These are phyloP conservation scores for Eumerus sabulonum DNA, from an alignment of 2,888 invertebrate species.

Conservation along the genomic window DNA sequence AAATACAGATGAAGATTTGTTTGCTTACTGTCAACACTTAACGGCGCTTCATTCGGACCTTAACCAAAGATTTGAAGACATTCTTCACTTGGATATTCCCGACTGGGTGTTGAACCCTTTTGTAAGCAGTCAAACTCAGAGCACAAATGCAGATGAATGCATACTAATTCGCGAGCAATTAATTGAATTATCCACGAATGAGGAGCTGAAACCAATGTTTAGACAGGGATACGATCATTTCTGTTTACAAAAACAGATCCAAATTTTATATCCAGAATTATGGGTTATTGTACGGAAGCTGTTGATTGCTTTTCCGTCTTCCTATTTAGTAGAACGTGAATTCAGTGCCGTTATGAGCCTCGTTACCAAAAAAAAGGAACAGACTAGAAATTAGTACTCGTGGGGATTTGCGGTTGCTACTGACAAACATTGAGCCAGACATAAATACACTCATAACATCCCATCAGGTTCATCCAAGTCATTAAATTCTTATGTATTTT, in stretches of 20 bases:
- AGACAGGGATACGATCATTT: neutral
- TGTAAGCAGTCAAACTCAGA: neutral
- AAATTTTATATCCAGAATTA: neutral
- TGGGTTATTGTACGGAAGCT: too few relatives aligned
- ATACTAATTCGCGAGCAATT: conserved; percentile 4
- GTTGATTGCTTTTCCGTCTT: too few relatives aligned
- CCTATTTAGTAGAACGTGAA: neutral
- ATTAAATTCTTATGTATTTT: conserved; percentile 3
- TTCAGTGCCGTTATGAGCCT: conserved; percentile 10
- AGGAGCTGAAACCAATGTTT: conserved; percentile 1
- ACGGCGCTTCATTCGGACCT: neutral
- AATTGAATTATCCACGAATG: conserved; percentile 1
- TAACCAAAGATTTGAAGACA: neutral
- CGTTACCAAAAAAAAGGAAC: too few relatives aligned
- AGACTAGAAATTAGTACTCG: too few relatives aligned
- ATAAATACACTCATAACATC: neutral
- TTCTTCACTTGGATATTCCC: neutral
- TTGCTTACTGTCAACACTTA: conserved; percentile 20
- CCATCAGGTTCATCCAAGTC: conserved; percentile 15
- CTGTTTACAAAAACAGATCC: neutral
- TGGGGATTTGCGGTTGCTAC: conserved; percentile 3
- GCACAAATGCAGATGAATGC: too few relatives aligned
- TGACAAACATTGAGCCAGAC: conserved; percentile 1
- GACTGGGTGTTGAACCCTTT: conserved; percentile 2
- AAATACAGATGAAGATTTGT: conserved; percentile 6